Conservation (phyloP, 2,113 vertebrate species). For the Oncorhynchus tshawytscha region DNA sequence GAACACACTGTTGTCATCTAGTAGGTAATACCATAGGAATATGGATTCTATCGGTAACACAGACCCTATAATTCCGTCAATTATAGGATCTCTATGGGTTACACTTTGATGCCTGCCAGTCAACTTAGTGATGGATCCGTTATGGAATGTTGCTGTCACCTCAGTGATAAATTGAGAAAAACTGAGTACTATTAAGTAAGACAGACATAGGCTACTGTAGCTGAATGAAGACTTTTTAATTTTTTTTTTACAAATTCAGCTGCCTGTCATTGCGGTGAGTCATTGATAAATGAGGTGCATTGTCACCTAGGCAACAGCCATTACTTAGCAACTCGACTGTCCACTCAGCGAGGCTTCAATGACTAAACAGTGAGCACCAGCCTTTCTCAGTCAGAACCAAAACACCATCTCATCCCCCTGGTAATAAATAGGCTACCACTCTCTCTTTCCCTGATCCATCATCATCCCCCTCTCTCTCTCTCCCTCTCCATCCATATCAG, state of each 20-base stretch:
- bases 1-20: too few species aligned
- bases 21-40: not conserved
- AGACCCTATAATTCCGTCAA: not conserved
- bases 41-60: not conserved
- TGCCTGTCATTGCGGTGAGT: conserved; percentile 39
- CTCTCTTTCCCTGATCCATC: not conserved
- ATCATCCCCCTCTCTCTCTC: not conserved
- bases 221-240: not conserved
- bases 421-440: not conserved
- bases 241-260: too few species aligned
- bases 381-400: conserved; percentile 23
- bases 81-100: too few species aligned
- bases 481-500: not conserved
- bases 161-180: not conserved
- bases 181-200: not conserved
- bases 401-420: not conserved
- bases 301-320: conserved; percentile 68
- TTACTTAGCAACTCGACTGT: conserved; percentile 62
- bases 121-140: too few species aligned
- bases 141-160: not conserved
- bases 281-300: conserved; percentile 49
- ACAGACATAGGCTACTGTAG: not conserved
- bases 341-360: not conserved
- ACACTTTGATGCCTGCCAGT: too few species aligned
- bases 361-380: conserved; percentile 4